These are phyloP conservation scores for Scophthalmus maximus DNA, from an alignment of 2,113 vertebrate species.

Conservation along the genomic window DNA sequence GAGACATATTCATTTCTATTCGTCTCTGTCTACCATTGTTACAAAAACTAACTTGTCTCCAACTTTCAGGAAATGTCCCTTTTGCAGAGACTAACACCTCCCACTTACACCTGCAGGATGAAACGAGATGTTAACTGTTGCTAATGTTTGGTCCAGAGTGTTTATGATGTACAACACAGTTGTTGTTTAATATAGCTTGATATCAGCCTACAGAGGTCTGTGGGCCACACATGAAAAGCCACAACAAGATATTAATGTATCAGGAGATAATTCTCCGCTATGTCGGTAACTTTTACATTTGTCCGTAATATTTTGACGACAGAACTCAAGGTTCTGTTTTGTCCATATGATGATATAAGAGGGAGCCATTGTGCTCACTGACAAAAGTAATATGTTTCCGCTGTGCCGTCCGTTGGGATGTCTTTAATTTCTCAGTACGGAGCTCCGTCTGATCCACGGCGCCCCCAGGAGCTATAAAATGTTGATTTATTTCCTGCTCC, in stretches of 20 bases:
- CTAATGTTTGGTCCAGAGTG: no score
- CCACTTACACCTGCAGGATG: no score
- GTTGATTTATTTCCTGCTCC: conserved; percentile 77
- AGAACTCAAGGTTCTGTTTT: conserved; percentile 21
- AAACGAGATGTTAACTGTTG: no score
- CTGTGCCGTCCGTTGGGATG: conserved; percentile 70
- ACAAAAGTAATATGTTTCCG: conserved; percentile 69
- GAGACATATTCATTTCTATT: no score
- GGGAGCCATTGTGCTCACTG: conserved; percentile 56
- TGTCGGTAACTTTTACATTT: conserved; percentile 3
- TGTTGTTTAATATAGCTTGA: neutral
- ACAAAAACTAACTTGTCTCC: no score
- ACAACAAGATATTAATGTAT: neutral
- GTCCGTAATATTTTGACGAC: conserved; percentile 1
- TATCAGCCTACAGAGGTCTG: neutral
- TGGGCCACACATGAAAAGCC: neutral
- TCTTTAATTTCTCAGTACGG: conserved; percentile 77
- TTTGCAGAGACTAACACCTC: no score
- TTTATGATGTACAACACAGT: neutral
- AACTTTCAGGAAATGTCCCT: no score
- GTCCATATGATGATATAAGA: conserved; percentile 25
- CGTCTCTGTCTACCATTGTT: no score
- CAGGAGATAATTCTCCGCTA: neutral
- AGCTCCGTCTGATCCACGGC: conserved; percentile 70
- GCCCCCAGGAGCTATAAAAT: conserved; percentile 79